Base-by-base conservation (phyloP, 1,140 invertebrate species). In the Asbolus verrucosus region DNA sequence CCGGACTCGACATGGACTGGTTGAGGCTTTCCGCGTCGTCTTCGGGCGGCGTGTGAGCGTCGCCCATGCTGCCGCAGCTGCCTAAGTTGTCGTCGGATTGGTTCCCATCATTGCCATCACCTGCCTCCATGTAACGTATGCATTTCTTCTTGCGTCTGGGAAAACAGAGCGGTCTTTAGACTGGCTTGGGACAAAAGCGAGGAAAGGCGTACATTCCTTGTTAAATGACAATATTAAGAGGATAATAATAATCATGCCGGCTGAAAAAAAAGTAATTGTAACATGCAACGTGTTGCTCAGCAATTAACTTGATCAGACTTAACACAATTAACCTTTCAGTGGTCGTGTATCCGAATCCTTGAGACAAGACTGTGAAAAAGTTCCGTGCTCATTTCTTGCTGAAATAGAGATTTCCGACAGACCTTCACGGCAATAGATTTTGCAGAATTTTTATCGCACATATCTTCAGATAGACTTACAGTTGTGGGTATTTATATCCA, bases 101-200 rank as follows among this genome's bases (percentile, higher is more conserved):
- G 76, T 93, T 92, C 74, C 90, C 88, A 75, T 88, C 88, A 80
- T 87, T 85, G 79, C 88, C 83, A 80, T 91, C 85, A 77, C 91
- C 85, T 81, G 88, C 88, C 85, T 89, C 91, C 90, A 95, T 92
- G 84, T 97, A 97, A 71, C 95, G 91, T 82, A 97, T 94, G 87
- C 96, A 98, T 86, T 97, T 98, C 87, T 98, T 98, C 89, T 98
- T 98, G 87, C 96, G 93, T 87, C 96, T 98, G 87, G 21, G 90
- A 89, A 79, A 74, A 36, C 33, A 11, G 11, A 27, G 13, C 1
- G 4, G 11, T 41, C 8, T 2, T 21, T n/a, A 50, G 9, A 11
- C 6, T 1, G 18, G 15, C 8, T n/a, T 24, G 27, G 27, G 27
- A n/a, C n/a, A n/a, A n/a, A n/a, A n/a, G n/a, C n/a, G n/a, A n/a